A percentile compares a stretch with the other conserved stretches of the same genome.
phyloP scores from a whole-genome alignment of 2,113 vertebrate genomes.

The Coryphaenoides rupestris region DNA sequence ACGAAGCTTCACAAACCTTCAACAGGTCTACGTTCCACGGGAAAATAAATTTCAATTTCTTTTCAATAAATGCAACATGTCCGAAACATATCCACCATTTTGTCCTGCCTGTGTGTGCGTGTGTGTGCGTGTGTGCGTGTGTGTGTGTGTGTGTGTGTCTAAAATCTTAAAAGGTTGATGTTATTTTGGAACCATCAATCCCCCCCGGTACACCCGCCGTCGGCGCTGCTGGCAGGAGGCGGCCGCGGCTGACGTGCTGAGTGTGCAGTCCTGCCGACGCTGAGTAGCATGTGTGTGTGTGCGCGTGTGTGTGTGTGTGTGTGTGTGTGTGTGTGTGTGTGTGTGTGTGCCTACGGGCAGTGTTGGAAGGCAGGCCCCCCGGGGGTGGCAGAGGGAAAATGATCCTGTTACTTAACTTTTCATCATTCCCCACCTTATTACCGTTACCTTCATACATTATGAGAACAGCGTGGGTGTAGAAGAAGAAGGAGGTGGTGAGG shows the following conservation, averaged over 20 bases:
- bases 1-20: too few relatives aligned
- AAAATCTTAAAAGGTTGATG: too few relatives aligned
- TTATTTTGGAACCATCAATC: conserved; percentile 16
- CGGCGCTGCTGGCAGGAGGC: not conserved
- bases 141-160: too few relatives aligned
- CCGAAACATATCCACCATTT: not conserved
- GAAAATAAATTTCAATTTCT: too few relatives aligned
- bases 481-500: conserved; percentile 37
- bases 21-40: too few relatives aligned
- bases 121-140: too few relatives aligned
- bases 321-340: too few relatives aligned
- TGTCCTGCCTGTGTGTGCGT: not conserved
- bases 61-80: too few relatives aligned
- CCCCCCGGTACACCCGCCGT: conserved; percentile 6
- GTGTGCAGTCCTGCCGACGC: conserved; percentile 47
- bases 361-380: conserved; percentile 55
- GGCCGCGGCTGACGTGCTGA: conserved; percentile 57
- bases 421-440: conserved; percentile 62
- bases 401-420: conserved; percentile 55
- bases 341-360: conserved; percentile 47
- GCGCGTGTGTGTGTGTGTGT: too few relatives aligned
- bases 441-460: too few relatives aligned
- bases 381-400: conserved; percentile 16
- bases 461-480: conserved; percentile 48
- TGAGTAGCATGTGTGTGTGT: too few relatives aligned